Base-by-base conservation (phyloP, 2,888 invertebrate genomes). In the Drosophila kambysellisi region DNA sequence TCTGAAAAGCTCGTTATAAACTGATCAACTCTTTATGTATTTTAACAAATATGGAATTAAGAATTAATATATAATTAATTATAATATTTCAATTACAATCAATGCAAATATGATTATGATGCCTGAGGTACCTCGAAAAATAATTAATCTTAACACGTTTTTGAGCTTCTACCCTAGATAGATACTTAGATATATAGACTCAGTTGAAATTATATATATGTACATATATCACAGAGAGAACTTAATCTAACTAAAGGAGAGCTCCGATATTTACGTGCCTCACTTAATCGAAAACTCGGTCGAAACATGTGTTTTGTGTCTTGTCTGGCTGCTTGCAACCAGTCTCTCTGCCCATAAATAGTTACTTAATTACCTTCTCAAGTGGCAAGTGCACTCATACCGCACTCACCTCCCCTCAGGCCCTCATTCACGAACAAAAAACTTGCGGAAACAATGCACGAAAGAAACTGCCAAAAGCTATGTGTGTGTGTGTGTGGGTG, bases 341-440 rank as follows among this genome's bases (percentile, higher is more conserved):
- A 32, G 37, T 30, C 20, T 29, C 52, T 51, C 59, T 63, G 59
- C 52, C 74, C 87, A 83, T 86, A 83, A 83, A 88, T 88, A 85
- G 83, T 81, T 81, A 68, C 83, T 82, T 82, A 85, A 83, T 85
- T 82, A 78, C 79, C 91, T 81, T 76, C 74, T 76, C 80, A 82
- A 81, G 82, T 81, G 78, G 84, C 78, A 86, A 81, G 65, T 74
- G 72, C 77, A 70, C 76, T 56, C 59, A 54, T n/a, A 17, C 60
- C 25, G 20, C 25, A 25, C 3, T 50, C 15, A 6, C 9, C n/a
- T 11, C 15, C 11, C 52, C 8, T 8, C 17, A 4, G 7, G 20
- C 15, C 25, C 8, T 15, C 20, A 25, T 25, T 9, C 30, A 5
- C 43, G 41, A 20, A 43, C 39, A 64, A 72, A 76, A 67, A 76